Evolutionary conservation across 1,140 invertebrate genomes (phyloP).

Genomic region (Drosophila bocki): DNA sequence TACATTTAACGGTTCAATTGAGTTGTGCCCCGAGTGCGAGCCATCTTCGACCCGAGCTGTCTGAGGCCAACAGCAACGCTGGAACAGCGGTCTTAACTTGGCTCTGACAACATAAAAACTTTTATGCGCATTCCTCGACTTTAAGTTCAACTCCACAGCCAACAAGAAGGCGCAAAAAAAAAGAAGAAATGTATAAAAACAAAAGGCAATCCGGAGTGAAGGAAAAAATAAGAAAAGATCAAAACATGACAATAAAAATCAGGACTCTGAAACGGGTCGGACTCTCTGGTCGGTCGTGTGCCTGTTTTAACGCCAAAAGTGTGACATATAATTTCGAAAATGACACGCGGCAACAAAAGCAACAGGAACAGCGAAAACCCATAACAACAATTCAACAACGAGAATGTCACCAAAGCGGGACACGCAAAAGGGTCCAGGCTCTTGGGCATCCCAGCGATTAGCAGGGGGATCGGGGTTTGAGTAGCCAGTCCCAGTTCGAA

Average conservation of each 20-base stretch:
- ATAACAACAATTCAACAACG: conserved; percentile 74
- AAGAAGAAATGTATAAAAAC: conserved; percentile 50
- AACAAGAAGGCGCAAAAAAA: conserved; percentile 22
- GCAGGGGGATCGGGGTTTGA: neutral
- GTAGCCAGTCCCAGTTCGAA: conserved; percentile 12
- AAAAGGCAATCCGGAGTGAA: conserved; percentile 37
- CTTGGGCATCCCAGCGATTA: neutral
- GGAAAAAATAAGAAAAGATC: conserved; percentile 68
- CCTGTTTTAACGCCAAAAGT: conserved; percentile 82
- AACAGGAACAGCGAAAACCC: conserved; percentile 58
- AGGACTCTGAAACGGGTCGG: conserved; percentile 78
- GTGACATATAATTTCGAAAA: conserved; percentile 83
- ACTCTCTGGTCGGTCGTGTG: conserved; percentile 55
- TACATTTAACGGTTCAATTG: conserved; percentile 60
- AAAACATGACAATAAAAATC: conserved; percentile 83
- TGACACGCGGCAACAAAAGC: conserved; percentile 68
- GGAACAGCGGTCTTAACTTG: conserved; percentile 36
- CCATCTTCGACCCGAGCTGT: conserved; percentile 30
- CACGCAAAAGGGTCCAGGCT: conserved; percentile 58
- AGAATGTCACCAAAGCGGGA: conserved; percentile 78
- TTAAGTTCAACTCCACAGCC: conserved; percentile 34
- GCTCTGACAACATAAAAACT: conserved; percentile 74
- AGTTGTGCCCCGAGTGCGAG: conserved; percentile 26
- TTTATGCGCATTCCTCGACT: conserved; percentile 78
- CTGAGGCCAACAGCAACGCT: conserved; percentile 12